Conservation (phyloP, 2,113 vertebrate species). For the Ictidomys tridecemlineatus region DNA sequence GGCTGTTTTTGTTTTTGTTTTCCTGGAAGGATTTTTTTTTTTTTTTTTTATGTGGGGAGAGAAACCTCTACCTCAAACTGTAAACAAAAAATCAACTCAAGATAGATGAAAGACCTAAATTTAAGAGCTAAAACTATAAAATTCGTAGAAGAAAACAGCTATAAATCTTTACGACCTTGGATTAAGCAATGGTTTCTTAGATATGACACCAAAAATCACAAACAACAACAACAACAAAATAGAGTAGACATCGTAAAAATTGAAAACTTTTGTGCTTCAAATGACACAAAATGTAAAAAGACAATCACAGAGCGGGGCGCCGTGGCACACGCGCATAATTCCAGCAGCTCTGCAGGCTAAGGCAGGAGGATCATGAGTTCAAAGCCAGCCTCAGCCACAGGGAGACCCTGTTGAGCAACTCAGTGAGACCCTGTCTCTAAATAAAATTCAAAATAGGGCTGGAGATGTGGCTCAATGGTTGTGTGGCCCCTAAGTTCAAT, state of each 20-base stretch:
- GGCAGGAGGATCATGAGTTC: too few species aligned
- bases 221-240: not conserved
- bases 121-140: conserved; percentile 21
- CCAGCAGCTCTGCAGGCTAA: too few species aligned
- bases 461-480: too few species aligned
- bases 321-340: too few species aligned
- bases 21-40: not conserved
- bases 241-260: not conserved
- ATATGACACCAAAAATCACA: not conserved
- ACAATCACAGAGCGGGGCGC: not conserved
- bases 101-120: conserved; percentile 1
- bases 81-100: not conserved
- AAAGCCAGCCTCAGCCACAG: too few species aligned
- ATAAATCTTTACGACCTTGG: not conserved
- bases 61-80: not conserved
- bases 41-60: not conserved
- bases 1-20: not conserved
- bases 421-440: too few species aligned
- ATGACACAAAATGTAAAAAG: conserved; percentile 3
- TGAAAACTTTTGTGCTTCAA: not conserved
- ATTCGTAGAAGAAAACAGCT: conserved; percentile 16
- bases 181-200: not conserved
- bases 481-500: too few species aligned
- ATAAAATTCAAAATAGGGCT: too few species aligned
- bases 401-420: too few species aligned